These are phyloP conservation scores for Plutomurus gul DNA, from an alignment of 1,140 invertebrate genomes.

Conservation along the genomic window DNA sequence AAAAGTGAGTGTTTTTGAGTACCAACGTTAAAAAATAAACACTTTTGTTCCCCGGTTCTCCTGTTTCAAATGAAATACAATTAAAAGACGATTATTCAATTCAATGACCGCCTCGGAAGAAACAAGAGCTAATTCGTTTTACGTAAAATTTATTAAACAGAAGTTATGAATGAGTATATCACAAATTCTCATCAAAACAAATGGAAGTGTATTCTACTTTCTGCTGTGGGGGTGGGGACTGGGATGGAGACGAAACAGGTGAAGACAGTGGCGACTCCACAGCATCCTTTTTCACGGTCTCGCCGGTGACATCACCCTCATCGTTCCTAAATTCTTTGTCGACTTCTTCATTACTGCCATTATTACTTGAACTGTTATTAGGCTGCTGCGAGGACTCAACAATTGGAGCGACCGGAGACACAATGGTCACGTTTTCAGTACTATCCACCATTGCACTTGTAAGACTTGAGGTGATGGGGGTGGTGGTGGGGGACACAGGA, in stretches of 20 bases:
- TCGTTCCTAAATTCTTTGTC: background rate
- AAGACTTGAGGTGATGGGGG: background rate
- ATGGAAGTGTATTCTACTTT: conserved; percentile 5
- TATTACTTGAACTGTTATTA: background rate
- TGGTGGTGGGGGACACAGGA: background rate
- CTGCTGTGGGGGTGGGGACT: background rate
- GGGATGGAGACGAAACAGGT: background rate
- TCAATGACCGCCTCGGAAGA: too few species aligned
- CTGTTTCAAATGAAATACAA: too few species aligned
- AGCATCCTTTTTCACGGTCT: background rate
- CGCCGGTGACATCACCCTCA: background rate
- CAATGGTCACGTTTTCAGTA: background rate
- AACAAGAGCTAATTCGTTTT: too few species aligned
- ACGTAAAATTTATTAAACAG: too few species aligned
- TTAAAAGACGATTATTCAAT: too few species aligned
- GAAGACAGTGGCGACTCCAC: background rate
- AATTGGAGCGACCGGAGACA: too few species aligned
- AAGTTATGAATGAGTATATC: too few species aligned
- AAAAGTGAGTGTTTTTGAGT: too few species aligned
- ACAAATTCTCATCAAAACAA: conserved; percentile 1
- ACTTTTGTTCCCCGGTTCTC: too few species aligned
- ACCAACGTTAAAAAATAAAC: too few species aligned
- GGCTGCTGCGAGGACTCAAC: too few species aligned
- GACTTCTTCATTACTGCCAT: background rate
- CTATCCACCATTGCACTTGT: background rate